These are phyloP conservation scores for Scotopteryx bipunctaria DNA, from an alignment of 2,888 invertebrate species.

Conservation along the genomic window DNA sequence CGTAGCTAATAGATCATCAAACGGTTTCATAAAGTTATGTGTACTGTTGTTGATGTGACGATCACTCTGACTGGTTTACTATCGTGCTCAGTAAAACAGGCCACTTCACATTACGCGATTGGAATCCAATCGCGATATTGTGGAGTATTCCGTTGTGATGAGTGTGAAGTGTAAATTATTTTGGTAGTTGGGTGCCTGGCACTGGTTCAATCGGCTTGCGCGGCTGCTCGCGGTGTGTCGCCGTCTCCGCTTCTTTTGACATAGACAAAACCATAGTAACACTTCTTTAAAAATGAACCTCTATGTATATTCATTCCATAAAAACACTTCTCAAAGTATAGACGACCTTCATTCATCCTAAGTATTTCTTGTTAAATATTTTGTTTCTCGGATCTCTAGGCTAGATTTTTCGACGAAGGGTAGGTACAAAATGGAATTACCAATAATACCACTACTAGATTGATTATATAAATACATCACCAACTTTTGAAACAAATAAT, in stretches of 20 bases:
- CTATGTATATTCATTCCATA: no score
- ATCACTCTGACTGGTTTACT: neutral
- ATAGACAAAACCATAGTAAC: conserved; percentile 39
- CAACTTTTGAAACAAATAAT: neutral
- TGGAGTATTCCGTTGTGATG: conserved; percentile 50
- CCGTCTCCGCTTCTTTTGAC: conserved; percentile 45
- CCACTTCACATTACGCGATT: conserved; percentile 26
- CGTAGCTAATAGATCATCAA: neutral
- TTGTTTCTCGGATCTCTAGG: no score
- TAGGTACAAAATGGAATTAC: no score
- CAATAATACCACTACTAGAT: no score
- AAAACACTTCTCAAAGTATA: no score
- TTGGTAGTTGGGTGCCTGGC: conserved; percentile 72
- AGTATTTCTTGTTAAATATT: no score
- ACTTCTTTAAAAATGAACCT: no score
- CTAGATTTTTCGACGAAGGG: no score
- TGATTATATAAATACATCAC: neutral
- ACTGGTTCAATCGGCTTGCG: conserved; percentile 64
- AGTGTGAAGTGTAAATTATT: conserved; percentile 72
- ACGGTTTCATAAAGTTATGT: conserved; percentile 1
- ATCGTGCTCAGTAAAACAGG: neutral
- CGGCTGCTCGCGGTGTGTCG: conserved; percentile 52
- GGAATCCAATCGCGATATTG: conserved; percentile 51
- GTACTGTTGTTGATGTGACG: conserved; percentile 2
- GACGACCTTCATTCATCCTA: no score